Base-by-base conservation (phyloP, 1,140 invertebrate species). In the Liolophura sinensis region DNA sequence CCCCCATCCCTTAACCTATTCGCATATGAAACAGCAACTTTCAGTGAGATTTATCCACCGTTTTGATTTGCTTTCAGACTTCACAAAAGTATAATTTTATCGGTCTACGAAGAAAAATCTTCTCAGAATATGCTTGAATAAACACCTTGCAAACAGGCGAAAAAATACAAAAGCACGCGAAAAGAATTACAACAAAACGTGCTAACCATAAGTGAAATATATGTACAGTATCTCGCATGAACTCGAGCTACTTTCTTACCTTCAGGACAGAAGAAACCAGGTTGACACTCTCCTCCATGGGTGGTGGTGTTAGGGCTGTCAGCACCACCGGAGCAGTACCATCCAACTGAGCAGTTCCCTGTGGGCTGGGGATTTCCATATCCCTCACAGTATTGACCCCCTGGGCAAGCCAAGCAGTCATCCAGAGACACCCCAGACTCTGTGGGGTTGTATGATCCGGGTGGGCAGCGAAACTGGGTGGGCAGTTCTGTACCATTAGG, bases 311-410 rank as follows among this genome's bases (percentile, higher is more conserved):
- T 82, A 5, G 78, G 69, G 49, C 61, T 71, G 31, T 71, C 73
- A 20, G 81, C 68, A 9, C 75, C 73, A 20, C 73, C 70, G 12
- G 73, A 71, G 64, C 81, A 82, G 57, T 81, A 82, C 78, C 78
- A 82, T 20, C 81, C 81, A 5, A 69, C 72, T n/a, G 64, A 71
- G 62, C 81, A 82, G 64, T 74, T 73, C 14, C 79, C 81, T n/a
- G 78, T 81, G 3, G 77, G 76, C n/a, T 67, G 60, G 22, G 70
- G 66, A 66, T 78, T 79, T 63, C 74, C 81, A 46, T 70, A 56
- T 1, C 78, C 78, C 49, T 74, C 69, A 67, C 81, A 82, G 61
- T 82, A 82, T 55, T 75, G 63, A 12, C 81, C 81, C 9, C 73
- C 76, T n/a, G 78, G 73, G 55, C 80, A 82, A 40, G 57, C 27